A percentile compares a stretch with the other conserved stretches of the same genome.
These are phyloP conservation scores for Bambusicola thoracicus DNA, from an alignment of 2,113 vertebrate genomes.

Conservation along the genomic window DNA sequence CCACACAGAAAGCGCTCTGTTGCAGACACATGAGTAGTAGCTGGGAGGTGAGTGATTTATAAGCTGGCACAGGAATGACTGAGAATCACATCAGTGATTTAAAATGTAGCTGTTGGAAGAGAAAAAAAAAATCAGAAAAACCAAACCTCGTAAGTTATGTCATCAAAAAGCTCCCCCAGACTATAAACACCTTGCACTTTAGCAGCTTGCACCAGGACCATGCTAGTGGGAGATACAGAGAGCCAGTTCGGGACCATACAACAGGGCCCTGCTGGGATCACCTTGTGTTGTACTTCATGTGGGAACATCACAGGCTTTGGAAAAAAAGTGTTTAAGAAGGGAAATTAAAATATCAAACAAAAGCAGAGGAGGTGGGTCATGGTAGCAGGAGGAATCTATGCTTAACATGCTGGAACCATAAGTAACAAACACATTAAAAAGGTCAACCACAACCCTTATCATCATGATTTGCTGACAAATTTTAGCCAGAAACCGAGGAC, in stretches of 20 bases:
- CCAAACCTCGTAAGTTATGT: background rate
- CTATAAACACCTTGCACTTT: background rate
- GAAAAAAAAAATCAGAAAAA: background rate
- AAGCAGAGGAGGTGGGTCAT: background rate
- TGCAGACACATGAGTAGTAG: background rate
- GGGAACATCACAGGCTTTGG: background rate
- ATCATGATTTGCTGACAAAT: background rate
- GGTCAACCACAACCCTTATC: background rate
- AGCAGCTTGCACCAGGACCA: background rate
- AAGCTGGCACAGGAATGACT: constrained; percentile 12
- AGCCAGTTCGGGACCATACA: no score
- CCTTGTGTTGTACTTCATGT: background rate
- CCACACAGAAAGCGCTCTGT: constrained; percentile 10
- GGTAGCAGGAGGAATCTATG: background rate
- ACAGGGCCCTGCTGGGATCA: background rate
- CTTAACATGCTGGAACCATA: background rate
- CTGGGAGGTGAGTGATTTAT: constrained; percentile 49
- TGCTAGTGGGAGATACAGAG: background rate
- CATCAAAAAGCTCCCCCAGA: background rate
- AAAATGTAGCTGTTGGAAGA: background rate
- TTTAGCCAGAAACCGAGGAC: background rate
- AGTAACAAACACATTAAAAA: background rate
- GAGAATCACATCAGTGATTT: constrained; percentile 36
- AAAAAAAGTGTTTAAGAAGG: background rate
- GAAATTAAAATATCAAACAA: background rate